Percentiles rank a stretch among this genome's conserved stretches.
These are phyloP conservation scores for Marronus borbonicus DNA, from an alignment of 2,888 invertebrate genomes.

Conservation along the genomic window DNA sequence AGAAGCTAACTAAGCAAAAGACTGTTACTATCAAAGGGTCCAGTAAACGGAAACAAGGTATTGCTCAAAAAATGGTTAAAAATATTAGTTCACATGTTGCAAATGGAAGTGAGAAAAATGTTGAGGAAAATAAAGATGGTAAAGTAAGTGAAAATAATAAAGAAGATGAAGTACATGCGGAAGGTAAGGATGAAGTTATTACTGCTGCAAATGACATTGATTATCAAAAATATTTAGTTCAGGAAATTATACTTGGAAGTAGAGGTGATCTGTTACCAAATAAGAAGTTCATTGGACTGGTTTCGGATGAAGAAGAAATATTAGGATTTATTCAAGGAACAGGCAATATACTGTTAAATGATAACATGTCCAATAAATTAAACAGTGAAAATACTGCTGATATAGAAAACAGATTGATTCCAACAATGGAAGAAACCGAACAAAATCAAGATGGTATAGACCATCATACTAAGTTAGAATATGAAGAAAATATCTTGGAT, in stretches of 20 bases:
- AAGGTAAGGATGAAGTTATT: constrained; percentile 1
- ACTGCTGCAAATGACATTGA: neutral
- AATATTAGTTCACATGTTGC: neutral
- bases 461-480: neutral
- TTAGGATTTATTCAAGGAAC: constrained; percentile 26
- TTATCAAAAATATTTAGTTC: constrained; percentile 16
- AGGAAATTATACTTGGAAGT: constrained; percentile 40
- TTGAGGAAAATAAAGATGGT: neutral
- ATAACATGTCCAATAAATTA: neutral
- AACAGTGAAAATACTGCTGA: neutral
- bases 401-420: neutral
- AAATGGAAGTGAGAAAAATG: neutral
- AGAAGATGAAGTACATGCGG: neutral
- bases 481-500: neutral
- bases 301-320: constrained; percentile 39
- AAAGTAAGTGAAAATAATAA: neutral
- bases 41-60: constrained; percentile 46
- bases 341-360: neutral
- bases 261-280: neutral
- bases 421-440: neutral
- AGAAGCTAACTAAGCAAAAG: constrained; percentile 43
- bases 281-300: constrained; percentile 27
- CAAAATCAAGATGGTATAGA: neutral
- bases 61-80: constrained; percentile 26
- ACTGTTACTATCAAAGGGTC: constrained; percentile 31